These are phyloP conservation scores for Mastacembelus armatus DNA, from an alignment of 2,797 vertebrate species.

Conservation along the genomic window DNA sequence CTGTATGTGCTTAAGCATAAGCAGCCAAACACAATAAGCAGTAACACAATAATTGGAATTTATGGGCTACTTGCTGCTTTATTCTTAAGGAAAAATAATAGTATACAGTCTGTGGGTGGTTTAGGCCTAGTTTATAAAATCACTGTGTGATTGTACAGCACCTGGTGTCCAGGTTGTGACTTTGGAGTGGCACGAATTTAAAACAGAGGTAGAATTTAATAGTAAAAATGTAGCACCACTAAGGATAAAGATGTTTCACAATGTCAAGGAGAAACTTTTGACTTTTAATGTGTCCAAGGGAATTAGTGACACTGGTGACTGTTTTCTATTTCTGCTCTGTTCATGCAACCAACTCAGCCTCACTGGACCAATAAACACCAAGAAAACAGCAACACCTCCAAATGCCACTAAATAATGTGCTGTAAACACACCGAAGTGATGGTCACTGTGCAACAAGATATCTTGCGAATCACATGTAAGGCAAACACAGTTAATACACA, in stretches of 20 bases:
- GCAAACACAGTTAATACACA: neutral
- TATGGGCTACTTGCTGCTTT: constrained; percentile 47
- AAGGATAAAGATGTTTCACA: constrained; percentile 8
- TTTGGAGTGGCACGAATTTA: neutral
- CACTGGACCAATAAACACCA: neutral
- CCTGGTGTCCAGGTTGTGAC: constrained; percentile 18
- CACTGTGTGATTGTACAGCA: constrained; percentile 37
- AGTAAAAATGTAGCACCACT: too few species aligned
- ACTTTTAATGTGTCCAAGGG: constrained; percentile 2
- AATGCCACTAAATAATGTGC: neutral
- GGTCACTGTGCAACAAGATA: neutral
- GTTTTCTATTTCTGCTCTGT: constrained; percentile 5
- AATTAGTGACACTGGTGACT: neutral
- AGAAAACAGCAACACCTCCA: neutral
- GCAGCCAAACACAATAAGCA: constrained; percentile 38
- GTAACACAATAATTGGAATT: constrained; percentile 35
- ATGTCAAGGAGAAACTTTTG: neutral
- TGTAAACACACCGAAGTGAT: neutral
- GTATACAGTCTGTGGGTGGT: constrained; percentile 17
- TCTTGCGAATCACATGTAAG: neutral
- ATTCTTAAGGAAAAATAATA: constrained; percentile 47
- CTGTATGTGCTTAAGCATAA: constrained; percentile 27
- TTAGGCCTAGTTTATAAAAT: constrained; percentile 45
- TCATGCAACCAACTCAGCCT: constrained; percentile 1
- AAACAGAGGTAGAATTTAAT: neutral